These are phyloP conservation scores for Hyalella azteca DNA, from an alignment of 2,888 invertebrate genomes.

Conservation along the genomic window DNA sequence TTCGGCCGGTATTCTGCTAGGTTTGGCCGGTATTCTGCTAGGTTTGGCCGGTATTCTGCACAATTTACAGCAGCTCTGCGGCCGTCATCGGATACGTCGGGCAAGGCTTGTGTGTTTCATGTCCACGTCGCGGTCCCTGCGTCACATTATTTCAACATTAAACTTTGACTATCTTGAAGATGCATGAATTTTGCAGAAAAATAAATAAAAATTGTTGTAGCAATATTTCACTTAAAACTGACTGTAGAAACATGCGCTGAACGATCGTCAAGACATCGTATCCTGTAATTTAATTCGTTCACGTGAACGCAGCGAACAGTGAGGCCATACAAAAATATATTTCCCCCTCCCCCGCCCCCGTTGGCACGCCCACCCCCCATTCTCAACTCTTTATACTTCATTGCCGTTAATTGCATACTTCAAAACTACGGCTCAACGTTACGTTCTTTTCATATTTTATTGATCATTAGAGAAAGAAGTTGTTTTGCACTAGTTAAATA, in stretches of 20 bases:
- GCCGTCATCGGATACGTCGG: neutral
- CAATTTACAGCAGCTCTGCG: no score
- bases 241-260: neutral
- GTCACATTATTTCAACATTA: neutral
- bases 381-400: neutral
- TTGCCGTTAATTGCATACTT: neutral
- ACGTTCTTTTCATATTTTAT: no score
- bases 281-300: neutral
- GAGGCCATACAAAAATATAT: slow-evolving; percentile 37
- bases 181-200: neutral
- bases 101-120: neutral
- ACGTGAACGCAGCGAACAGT: slow-evolving; percentile 31
- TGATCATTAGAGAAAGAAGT: no score
- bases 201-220: neutral
- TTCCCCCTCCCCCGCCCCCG: slow-evolving; percentile 9
- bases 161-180: neutral
- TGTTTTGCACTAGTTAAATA: no score
- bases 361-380: neutral
- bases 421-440: neutral
- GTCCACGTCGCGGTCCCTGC: neutral
- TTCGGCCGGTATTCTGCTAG: no score
- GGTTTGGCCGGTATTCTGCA: no score
- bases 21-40: no score
- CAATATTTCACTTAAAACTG: neutral
- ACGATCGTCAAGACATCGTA: neutral